Evolutionary conservation across 1,140 invertebrate species (phyloP), one percentile per base, ranked within the genome.

Genomic region (Sitodiplosis mosellana): DNA sequence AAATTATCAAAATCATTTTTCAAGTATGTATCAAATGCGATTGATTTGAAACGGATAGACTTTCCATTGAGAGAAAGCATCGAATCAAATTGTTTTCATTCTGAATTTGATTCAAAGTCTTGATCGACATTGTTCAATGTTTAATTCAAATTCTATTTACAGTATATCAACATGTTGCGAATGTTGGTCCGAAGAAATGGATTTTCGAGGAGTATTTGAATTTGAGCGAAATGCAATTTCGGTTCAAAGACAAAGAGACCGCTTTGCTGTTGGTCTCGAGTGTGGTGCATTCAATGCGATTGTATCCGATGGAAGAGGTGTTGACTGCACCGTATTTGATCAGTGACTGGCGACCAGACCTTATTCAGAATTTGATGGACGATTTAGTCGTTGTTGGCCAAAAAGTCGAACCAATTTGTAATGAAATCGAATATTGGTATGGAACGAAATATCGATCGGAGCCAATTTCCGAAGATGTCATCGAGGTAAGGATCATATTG

Each of bases 181-280:
- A 59, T 71, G 33, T 77, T 48, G 82, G 81, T 8, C 80, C 89
- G 0, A 71, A 87, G 56, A 68, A 84, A 56, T 91, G 89, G 87
- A 81, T 96, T 54, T 92, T 87, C 65, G 77, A 93, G 55, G 92
- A 97, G 70, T 83, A 81, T 56, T 70, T 71, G 47, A 77, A 85
- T 53, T 76, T 93, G 2, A 74, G 77, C 48, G 72, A 75, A 20
- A 85, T 90, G 72, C 74, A 81, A 53, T 95, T 94, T 64, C 69
- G 80, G 15, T 95, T 92, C 64, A 89, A 87, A 59, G 93, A 97
- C 59, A 90, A 90, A 58, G 80, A 83, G 59, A 76, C 76, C 15
- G 87, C 92, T 0, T 69, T 77, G 43, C 68, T 54, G 50, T 79
- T 87, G 2, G 43, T 33, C 3, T 45, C 22, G 3, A 33, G 20